Conservation (phyloP, 2,113 vertebrate species). For the Danionella cerebrum region DNA sequence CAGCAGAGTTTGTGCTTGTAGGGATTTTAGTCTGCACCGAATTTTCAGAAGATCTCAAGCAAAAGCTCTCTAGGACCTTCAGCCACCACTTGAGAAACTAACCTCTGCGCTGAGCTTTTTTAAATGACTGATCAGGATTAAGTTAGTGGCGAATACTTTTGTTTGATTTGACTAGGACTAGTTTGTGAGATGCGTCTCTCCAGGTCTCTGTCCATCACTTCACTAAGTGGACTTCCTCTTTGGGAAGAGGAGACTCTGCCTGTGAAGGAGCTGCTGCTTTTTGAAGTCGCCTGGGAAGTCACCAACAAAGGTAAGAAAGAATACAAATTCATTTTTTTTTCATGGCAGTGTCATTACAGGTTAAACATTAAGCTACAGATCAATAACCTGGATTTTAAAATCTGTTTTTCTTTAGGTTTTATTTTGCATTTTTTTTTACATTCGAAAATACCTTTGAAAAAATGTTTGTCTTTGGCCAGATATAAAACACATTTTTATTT, state of each 20-base stretch:
- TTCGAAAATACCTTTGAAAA: too few relatives aligned
- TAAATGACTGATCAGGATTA: too few relatives aligned
- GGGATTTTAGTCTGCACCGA: too few relatives aligned
- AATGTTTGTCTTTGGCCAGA: too few relatives aligned
- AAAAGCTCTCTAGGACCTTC: background rate
- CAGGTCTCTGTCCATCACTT: conserved; percentile 84
- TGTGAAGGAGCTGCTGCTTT: conserved; percentile 81
- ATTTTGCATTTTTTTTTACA: too few relatives aligned
- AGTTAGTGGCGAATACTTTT: too few relatives aligned
- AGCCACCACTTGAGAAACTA: background rate
- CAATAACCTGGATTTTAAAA: too few relatives aligned
- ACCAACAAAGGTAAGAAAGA: conserved; percentile 85
- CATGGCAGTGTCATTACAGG: conserved; percentile 31
- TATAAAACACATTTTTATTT: too few relatives aligned
- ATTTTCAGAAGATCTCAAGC: too few relatives aligned
- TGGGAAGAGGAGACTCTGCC: conserved; percentile 82
- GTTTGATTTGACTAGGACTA: background rate
- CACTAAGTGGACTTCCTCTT: conserved; percentile 77
- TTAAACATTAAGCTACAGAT: conserved; percentile 61
- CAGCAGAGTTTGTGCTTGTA: background rate
- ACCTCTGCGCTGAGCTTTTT: too few relatives aligned
- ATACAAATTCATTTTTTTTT: conserved; percentile 10
- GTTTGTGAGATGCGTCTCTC: conserved; percentile 73
- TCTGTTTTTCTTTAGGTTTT: too few relatives aligned
- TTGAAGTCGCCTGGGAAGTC: conserved; percentile 93